Percentiles rank a stretch among this genome's conserved stretches.
phyloP scores from a whole-genome alignment of 2,797 vertebrate species.

The Margarornis squamiger region DNA sequence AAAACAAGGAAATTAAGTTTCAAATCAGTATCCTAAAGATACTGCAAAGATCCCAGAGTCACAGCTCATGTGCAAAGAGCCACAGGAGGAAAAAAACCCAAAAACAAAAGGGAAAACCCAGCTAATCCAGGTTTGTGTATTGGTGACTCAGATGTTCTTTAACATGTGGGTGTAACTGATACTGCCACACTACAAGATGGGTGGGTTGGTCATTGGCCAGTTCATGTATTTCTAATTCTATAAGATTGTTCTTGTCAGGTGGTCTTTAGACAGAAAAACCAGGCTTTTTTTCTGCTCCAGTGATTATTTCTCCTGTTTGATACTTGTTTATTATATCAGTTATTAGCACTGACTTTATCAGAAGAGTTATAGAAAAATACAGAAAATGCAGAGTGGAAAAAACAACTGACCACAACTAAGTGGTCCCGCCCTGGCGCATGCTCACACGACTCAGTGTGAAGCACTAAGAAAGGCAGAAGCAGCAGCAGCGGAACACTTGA shows the following conservation, averaged over 20 bases:
- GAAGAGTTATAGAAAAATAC: not conserved
- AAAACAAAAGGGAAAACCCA: not conserved
- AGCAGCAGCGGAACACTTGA: not conserved
- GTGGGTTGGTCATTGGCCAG: not conserved
- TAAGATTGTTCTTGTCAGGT: not conserved
- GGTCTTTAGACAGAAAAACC: not conserved
- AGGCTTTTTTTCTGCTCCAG: not conserved
- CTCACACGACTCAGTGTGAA: rapidly evolving
- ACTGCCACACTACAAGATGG: not conserved
- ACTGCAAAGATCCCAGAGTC: not conserved
- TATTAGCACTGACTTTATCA: not conserved
- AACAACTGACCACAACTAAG: not conserved
- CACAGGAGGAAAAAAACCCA: not conserved
- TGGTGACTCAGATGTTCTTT: not conserved
- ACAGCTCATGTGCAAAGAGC: not conserved
- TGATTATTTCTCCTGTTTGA: not conserved
- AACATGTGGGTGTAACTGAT: not conserved
- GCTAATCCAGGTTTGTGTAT: not conserved
- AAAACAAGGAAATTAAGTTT: not conserved
- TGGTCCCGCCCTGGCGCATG: not conserved
- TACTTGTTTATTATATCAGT: not conserved
- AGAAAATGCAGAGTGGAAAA: not conserved
- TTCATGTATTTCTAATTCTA: not conserved
- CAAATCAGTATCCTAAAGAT: not conserved
- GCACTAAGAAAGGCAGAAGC: not conserved